Evolutionary conservation across 2,797 vertebrate species (phyloP), one percentile per base, ranked within the genome.

Genomic region (Rhynchonycteris naso): DNA sequence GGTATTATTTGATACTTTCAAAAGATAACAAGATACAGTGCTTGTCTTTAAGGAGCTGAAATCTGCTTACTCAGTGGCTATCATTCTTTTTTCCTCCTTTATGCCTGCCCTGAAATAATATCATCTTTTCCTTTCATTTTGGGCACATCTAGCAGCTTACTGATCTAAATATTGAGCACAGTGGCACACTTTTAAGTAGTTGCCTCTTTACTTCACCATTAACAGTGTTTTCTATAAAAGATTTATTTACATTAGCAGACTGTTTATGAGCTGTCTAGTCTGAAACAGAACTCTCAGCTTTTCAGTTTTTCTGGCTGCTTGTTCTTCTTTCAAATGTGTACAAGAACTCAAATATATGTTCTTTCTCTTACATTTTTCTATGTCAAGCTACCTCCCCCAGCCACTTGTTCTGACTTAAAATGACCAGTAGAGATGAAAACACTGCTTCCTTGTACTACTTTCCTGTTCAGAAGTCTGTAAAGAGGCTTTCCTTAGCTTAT

Each of bases 1-100:
- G 1, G 0, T 26, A 43, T 85, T 72, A 76, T 76, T 90, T 84
- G 7, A 54, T 66, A 35, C 43, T 82, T 91, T 3, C 4, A 35
- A n/a, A 82, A 69, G 65, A 22, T 4, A 74, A 65, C 56, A 69
- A 58, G 7, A 16, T 75, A 50, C 4, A 66, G 38, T 43, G 6
- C 14, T 65, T 72, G 13, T 69, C 28, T 65, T 83, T 21, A 95
- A 38, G 33, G 56, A 88, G 30, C 21, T 47, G 56, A 85, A 82
- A 33, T 38, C 38, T 87, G 35, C 35, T 76, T 21, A 63, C 21
- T 84, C 43, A 13, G 16, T 85, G 66, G 61, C 19, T 18, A 47
- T 35, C 15, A 21, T 89, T 30, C 7, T 56, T 56, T 69, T 87
- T 61, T n/a, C 30, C 38, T 54, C 16, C 65, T 54, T 91, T 47